Evolutionary conservation across 2,888 invertebrate species (phyloP).

Genomic region (Caenorhabditis wallacei): DNA sequence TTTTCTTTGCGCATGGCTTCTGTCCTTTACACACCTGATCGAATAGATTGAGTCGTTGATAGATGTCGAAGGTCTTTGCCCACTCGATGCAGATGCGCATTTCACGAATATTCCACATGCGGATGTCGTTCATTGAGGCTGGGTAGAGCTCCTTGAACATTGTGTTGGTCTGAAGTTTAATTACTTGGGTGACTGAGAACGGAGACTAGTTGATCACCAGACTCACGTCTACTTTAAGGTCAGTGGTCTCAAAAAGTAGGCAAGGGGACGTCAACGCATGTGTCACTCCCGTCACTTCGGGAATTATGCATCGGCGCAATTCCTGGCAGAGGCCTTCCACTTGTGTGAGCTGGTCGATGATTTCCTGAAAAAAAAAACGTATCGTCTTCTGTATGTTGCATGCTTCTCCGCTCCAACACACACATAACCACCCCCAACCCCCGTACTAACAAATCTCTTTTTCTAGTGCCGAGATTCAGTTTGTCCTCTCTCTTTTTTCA

Average conservation of each 20-base stretch:
- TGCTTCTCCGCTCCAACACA: conserved; percentile 10
- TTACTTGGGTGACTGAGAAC: conserved; percentile 13
- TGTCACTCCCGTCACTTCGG: conserved; percentile 76
- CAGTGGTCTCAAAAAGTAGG: conserved; percentile 77
- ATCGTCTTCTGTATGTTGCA: conserved; percentile 12
- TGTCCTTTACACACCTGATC: conserved; percentile 76
- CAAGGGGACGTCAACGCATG: conserved; percentile 76
- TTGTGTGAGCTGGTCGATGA: conserved; percentile 75
- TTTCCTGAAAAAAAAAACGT: conserved; percentile 67
- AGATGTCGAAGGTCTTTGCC: conserved; percentile 82
- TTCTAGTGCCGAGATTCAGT: conserved; percentile 32
- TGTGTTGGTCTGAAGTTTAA: conserved; percentile 76
- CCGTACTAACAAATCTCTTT: conserved; percentile 13
- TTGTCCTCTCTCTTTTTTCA: conserved; percentile 6
- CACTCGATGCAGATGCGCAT: conserved; percentile 82
- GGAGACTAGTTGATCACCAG: conserved; percentile 48
- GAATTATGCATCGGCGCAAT: conserved; percentile 78
- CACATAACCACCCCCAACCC: background rate
- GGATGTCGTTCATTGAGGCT: conserved; percentile 83
- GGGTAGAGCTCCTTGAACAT: conserved; percentile 81
- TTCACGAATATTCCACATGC: conserved; percentile 83
- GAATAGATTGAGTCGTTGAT: conserved; percentile 71
- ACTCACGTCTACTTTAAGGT: conserved; percentile 79
- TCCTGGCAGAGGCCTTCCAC: conserved; percentile 80
- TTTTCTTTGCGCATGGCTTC: conserved; percentile 10